These are phyloP conservation scores for Lasius fuliginosus DNA, from an alignment of 2,888 invertebrate genomes.

Conservation along the genomic window DNA sequence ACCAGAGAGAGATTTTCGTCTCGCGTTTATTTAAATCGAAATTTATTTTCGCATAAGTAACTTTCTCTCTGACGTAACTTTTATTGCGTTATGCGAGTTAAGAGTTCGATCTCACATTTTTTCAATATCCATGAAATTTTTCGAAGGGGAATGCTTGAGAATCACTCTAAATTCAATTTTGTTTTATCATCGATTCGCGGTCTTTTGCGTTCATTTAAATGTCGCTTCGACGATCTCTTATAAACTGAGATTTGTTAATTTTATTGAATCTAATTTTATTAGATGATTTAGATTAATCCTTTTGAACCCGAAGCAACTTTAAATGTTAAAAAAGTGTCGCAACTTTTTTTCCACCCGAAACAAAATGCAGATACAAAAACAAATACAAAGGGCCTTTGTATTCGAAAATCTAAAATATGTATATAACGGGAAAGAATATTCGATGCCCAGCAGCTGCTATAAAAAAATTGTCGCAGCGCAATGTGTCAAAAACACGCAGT, in stretches of 20 bases:
- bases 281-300: background rate
- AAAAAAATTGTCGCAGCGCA: too few species aligned
- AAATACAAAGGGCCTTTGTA: too few species aligned
- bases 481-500: too few species aligned
- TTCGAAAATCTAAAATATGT: too few species aligned
- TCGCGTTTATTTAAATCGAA: background rate
- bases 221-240: background rate
- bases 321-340: too few species aligned
- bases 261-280: background rate
- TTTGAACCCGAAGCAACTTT: too few species aligned
- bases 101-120: background rate
- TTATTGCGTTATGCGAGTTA: conserved; percentile 10
- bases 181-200: background rate
- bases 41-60: conserved; percentile 2
- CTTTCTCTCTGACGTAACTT: background rate
- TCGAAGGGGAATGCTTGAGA: background rate
- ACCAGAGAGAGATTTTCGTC: background rate
- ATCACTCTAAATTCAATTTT: background rate
- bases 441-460: too few species aligned
- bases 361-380: too few species aligned
- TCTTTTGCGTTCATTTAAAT: background rate
- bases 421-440: too few species aligned
- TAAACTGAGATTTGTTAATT: background rate
- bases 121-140: background rate
- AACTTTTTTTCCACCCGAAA: background rate